Evolutionary conservation across 2,113 vertebrate genomes (phyloP), one percentile per base, ranked within the genome.

Genomic region (Apteryx owenii): DNA sequence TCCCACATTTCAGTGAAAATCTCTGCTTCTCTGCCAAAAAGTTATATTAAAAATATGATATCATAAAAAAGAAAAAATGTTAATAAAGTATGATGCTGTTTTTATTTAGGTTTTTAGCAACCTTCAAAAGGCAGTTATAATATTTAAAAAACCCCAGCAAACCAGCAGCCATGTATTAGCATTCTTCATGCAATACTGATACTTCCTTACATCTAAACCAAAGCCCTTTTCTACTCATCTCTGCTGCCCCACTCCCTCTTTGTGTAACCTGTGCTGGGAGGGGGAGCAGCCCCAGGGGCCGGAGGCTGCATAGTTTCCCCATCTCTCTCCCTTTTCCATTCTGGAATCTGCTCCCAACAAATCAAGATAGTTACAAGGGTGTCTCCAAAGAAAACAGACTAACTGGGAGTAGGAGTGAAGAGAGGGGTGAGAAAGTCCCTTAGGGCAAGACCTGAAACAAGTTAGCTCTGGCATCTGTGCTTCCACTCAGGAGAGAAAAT

Each of bases 11-110:
- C 46, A 68, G 72, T 44, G 50, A 54, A 93, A 94, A 71, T 73
- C 40, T 81, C 68, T 91, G 42, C 48, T 89, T 92, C 48, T 53
- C 50, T 93, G 80, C 76, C 70, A 87, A 80, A 81, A 77, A 29
- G 8, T 53, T 72, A 36, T 93, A 76, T 91, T 92, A 58, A 95
- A 95, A 88, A 87, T 82, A 88, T 48, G 14, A 66, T 50, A 66
- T 38, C 31, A 48, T 87, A 65, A 90, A 71, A 93, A 94, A 72
- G 4, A 38, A 68, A 70, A 66, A 76, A 48, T 6, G 5, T 77
- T 76, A 72, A 51, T 88, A 69, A 40, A 89, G 56, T 38, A 71
- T 8, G 71, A 28, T n/a, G 12, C 28, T 91, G 28, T 44, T 28
- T 94, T 89, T 72, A 87, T 60, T 94, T 51, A 68, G 7, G 12